phyloP scores from a whole-genome alignment of 1,140 invertebrate genomes.

The Bursaphelenchus mucronatus region DNA sequence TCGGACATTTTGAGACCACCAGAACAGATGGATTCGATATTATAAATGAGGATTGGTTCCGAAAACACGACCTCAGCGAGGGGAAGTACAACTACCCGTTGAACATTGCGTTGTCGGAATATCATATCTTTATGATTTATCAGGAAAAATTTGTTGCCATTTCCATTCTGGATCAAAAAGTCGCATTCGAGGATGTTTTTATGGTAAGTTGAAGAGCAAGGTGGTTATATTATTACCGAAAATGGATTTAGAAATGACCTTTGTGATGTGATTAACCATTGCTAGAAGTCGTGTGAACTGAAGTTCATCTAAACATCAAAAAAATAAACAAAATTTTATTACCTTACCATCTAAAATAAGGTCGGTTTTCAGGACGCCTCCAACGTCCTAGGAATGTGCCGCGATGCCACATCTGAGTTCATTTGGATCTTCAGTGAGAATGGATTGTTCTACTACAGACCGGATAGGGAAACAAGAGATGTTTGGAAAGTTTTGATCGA shows the following conservation, averaged over 20 bases:
- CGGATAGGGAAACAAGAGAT: constrained; percentile 36
- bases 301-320: too few species aligned
- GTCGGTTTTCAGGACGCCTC: constrained; percentile 18
- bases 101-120: constrained; percentile 35
- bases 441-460: constrained; percentile 34
- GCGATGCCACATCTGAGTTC: constrained; percentile 38
- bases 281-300: too few species aligned
- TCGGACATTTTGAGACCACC: constrained; percentile 28
- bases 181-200: constrained; percentile 40
- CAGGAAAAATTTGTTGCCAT: constrained; percentile 30
- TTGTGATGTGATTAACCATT: too few species aligned
- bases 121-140: constrained; percentile 36
- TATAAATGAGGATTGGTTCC: constrained; percentile 18
- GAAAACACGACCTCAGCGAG: constrained; percentile 30
- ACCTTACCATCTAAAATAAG: constrained; percentile 1
- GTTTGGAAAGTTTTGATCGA: constrained; percentile 41
- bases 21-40: constrained; percentile 30
- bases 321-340: constrained; percentile 6
- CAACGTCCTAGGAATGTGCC: constrained; percentile 36
- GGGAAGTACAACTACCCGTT: constrained; percentile 35
- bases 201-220: constrained; percentile 13
- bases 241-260: background rate
- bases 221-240: constrained; percentile 4
- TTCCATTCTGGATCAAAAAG: constrained; percentile 31
- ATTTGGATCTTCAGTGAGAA: constrained; percentile 39